phyloP scores from a whole-genome alignment of 2,113 vertebrate genomes.

The Rissa tridactyla region DNA sequence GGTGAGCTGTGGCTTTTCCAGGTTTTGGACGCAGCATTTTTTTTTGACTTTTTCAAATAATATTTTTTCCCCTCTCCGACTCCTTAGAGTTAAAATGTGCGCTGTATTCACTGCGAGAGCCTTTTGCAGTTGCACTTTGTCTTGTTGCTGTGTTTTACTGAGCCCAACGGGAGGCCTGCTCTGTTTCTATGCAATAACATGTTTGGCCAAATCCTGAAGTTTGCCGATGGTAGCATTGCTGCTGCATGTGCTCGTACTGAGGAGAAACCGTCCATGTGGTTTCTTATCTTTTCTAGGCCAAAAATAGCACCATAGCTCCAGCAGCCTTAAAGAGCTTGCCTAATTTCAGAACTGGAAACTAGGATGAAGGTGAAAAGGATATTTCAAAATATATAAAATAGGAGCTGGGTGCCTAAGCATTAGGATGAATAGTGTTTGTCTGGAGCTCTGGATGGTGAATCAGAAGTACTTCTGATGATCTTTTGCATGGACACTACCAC shows the following conservation, averaged over 20 bases:
- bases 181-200: neutral
- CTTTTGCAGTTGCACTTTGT: neutral
- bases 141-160: neutral
- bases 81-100: neutral
- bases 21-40: neutral
- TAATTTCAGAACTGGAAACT: neutral
- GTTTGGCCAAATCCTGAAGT: neutral
- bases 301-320: constrained; percentile 16
- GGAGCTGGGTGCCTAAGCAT: neutral
- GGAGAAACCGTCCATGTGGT: neutral
- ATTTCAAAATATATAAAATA: neutral
- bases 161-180: neutral
- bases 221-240: neutral
- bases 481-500: neutral
- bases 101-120: neutral
- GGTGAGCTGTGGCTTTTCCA: neutral
- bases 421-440: neutral
- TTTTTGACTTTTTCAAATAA: neutral
- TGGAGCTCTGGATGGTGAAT: neutral
- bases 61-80: neutral
- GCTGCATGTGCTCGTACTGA: neutral
- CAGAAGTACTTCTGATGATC: neutral
- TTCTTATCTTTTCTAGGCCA: constrained; percentile 22
- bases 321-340: neutral
- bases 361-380: constrained; percentile 9